Percentiles rank a stretch among this genome's conserved stretches.
Evolutionary conservation across 2,888 invertebrate species (phyloP).

Genomic region (Drosophila neotestacea): DNA sequence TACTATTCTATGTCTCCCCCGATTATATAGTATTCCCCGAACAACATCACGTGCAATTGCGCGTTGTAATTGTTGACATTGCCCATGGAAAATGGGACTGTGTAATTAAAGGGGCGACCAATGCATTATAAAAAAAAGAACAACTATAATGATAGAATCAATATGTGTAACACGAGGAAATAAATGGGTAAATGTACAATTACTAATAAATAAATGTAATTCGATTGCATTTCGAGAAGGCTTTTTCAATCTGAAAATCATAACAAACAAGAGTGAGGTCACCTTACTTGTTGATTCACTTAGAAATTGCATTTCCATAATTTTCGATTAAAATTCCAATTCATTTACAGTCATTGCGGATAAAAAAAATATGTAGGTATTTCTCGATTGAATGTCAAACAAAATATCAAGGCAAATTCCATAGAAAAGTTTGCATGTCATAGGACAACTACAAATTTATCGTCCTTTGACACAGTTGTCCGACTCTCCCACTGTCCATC

Average conservation of each 20-base stretch:
- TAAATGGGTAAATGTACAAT: background rate
- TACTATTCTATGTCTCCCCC: background rate
- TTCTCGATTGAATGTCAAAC: slow-evolving; percentile 8
- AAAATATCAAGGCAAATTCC: slow-evolving; percentile 19
- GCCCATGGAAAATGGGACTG: background rate
- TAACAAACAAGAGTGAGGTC: slow-evolving; percentile 8
- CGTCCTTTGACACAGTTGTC: slow-evolving; percentile 19
- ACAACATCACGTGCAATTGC: slow-evolving; percentile 41
- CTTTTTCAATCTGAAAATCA: background rate
- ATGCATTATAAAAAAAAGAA: slow-evolving; percentile 28
- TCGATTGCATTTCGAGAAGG: background rate
- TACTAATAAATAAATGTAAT: background rate
- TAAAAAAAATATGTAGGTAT: slow-evolving; percentile 14
- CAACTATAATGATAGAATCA: background rate
- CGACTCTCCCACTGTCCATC: background rate
- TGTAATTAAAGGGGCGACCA: background rate
- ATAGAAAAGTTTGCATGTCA: slow-evolving; percentile 40
- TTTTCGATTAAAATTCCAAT: slow-evolving; percentile 5
- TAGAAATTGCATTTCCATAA: slow-evolving; percentile 9
- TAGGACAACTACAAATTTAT: slow-evolving; percentile 38
- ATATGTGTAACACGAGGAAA: slow-evolving; percentile 3
- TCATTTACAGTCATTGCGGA: slow-evolving; percentile 1
- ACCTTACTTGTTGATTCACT: slow-evolving; percentile 7
- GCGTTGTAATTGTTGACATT: slow-evolving; percentile 43
- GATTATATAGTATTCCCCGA: slow-evolving; percentile 6